Evolutionary conservation across 2,888 invertebrate genomes (phyloP).

Genomic region (Oscheius myriophilus): DNA sequence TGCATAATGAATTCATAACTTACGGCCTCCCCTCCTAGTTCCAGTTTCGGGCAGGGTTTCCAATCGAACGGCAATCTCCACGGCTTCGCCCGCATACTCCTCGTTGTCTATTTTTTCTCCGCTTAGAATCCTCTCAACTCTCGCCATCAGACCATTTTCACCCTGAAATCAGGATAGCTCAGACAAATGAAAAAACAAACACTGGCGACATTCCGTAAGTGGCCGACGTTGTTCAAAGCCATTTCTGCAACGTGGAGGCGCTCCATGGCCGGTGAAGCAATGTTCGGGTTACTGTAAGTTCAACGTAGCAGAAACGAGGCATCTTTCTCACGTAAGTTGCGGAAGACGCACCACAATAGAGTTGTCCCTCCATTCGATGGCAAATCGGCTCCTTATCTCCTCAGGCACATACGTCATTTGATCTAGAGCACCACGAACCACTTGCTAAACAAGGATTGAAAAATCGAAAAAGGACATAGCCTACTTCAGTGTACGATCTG

Average conservation of each 20-base stretch:
- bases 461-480: not conserved
- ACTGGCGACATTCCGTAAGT: conserved; percentile 1
- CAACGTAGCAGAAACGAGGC: not conserved
- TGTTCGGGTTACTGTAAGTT: conserved; percentile 17
- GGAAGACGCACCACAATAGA: conserved; percentile 15
- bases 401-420: conserved; percentile 17
- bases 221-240: not conserved
- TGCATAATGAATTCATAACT: not conserved
- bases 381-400: not conserved
- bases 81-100: not conserved
- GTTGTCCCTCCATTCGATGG: conserved; percentile 5
- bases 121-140: conserved; percentile 3
- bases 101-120: not conserved
- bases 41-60: conserved; percentile 8
- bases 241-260: conserved; percentile 12
- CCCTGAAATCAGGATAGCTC: not conserved
- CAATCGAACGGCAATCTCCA: conserved; percentile 2
- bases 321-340: conserved; percentile 5
- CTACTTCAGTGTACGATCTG: conserved; percentile 1
- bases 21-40: not conserved
- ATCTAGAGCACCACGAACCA: conserved; percentile 11
- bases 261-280: conserved; percentile 26
- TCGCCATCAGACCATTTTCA: not conserved
- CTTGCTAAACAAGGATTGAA: not conserved
- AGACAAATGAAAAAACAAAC: not conserved